Conservation (phyloP, 2,113 vertebrate species). For the Mobula hypostoma region DNA sequence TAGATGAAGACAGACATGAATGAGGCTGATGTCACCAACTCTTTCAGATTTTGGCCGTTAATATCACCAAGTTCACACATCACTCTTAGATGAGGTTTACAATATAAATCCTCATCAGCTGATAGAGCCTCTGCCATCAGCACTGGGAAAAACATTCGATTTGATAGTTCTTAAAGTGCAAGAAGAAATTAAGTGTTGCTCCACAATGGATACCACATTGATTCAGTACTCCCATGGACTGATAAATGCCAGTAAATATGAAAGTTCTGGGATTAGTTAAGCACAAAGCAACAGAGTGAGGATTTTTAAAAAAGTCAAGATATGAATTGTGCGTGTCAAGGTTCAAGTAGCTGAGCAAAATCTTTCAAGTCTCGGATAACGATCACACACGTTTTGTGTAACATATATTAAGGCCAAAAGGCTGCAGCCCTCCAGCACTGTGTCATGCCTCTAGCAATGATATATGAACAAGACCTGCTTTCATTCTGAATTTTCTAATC, state of each 20-base stretch:
- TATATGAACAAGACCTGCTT: conserved; percentile 16
- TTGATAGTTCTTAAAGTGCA: neutral
- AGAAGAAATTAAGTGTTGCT: neutral
- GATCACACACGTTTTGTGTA: conserved; percentile 18
- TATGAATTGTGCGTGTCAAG: neutral
- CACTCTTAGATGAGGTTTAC: too few relatives aligned
- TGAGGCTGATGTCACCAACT: neutral
- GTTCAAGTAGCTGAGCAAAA: neutral
- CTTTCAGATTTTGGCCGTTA: too few relatives aligned
- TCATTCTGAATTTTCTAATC: neutral
- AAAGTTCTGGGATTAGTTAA: neutral
- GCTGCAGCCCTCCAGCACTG: neutral
- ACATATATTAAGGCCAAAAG: neutral
- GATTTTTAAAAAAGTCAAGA: neutral
- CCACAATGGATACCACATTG: neutral
- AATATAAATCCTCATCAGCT: neutral
- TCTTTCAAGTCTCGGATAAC: conserved; percentile 9
- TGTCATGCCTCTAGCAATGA: neutral
- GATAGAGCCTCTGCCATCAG: too few relatives aligned
- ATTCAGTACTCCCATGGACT: neutral
- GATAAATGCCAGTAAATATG: neutral
- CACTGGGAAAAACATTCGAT: neutral
- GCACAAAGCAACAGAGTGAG: neutral
- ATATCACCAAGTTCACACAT: neutral
- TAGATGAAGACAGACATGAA: neutral